A percentile compares a stretch with the other conserved stretches of the same genome.
These are phyloP conservation scores for Lagopus leucura DNA, from an alignment of 2,113 vertebrate species.

Conservation along the genomic window DNA sequence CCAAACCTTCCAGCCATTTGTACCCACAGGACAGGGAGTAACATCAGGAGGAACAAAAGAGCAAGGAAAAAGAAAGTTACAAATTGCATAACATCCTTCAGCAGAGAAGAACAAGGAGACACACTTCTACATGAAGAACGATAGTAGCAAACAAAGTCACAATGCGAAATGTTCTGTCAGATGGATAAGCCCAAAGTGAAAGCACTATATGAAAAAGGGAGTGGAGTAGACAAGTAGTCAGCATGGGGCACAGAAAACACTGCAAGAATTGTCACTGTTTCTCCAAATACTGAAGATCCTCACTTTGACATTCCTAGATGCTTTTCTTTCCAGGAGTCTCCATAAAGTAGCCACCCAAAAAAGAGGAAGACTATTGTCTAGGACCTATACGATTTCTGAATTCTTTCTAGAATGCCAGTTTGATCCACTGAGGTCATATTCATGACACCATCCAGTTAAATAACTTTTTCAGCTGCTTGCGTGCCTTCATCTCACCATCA, in stretches of 20 bases:
- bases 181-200: background rate
- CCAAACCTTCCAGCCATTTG: background rate
- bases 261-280: background rate
- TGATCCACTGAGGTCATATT: background rate
- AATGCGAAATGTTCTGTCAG: background rate
- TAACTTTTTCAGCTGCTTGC: background rate
- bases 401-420: background rate
- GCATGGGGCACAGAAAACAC: background rate
- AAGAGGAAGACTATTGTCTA: background rate
- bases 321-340: background rate
- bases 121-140: background rate
- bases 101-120: background rate
- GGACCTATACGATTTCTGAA: background rate
- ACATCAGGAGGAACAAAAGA: background rate
- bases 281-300: background rate
- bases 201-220: background rate
- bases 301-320: background rate
- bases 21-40: background rate
- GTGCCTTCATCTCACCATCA: background rate
- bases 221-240: background rate
- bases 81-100: background rate
- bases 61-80: background rate
- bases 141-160: background rate
- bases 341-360: background rate
- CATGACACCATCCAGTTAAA: background rate